These are phyloP conservation scores for Mormoops blainvillei DNA, from an alignment of 2,113 vertebrate genomes.

Conservation along the genomic window DNA sequence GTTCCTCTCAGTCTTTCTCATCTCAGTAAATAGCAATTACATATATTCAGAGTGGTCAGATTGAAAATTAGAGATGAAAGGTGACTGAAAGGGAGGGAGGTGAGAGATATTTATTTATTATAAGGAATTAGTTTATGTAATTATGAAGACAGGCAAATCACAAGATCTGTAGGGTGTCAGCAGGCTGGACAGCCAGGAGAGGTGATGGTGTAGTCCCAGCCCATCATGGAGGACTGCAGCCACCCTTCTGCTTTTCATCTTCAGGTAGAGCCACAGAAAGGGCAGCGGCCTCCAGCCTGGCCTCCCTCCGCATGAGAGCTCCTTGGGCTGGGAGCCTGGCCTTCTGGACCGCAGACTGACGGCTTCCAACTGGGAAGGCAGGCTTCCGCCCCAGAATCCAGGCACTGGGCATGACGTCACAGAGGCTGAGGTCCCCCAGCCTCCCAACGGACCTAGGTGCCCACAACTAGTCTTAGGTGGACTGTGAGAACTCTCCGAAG, in stretches of 20 bases:
- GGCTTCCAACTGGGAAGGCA: slow-evolving; percentile 59
- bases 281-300: neutral
- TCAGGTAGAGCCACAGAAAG: neutral
- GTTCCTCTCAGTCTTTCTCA: neutral
- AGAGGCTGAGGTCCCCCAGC: neutral
- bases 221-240: neutral
- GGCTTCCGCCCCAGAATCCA: slow-evolving; percentile 17
- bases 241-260: neutral
- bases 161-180: neutral
- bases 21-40: neutral
- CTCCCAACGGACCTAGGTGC: neutral
- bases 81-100: neutral
- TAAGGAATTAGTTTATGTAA: neutral
- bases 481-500: neutral
- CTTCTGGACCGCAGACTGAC: neutral
- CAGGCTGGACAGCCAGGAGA: neutral
- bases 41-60: neutral
- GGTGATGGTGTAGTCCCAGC: neutral
- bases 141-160: neutral
- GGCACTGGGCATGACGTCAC: slow-evolving; percentile 28
- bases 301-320: neutral
- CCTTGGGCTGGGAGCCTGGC: neutral
- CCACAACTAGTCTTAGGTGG: neutral
- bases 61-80: neutral
- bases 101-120: neutral